Percentiles rank a stretch among this genome's conserved stretches.
Evolutionary conservation across 2,113 vertebrate species (phyloP).

Genomic region (Emydocephalus ijimae): DNA sequence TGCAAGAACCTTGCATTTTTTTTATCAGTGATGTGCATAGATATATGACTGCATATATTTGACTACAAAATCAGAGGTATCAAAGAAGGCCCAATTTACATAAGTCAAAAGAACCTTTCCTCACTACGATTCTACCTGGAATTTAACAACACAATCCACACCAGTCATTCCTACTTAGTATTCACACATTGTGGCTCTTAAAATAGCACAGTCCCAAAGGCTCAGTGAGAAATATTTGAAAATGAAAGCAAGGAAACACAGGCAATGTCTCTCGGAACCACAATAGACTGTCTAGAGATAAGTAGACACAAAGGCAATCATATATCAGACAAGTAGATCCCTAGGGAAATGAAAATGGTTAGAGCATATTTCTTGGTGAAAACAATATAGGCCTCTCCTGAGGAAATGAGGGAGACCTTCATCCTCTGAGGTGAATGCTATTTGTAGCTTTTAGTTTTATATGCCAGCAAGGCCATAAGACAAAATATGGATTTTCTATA

Average conservation of each 20-base stretch:
- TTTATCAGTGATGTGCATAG: not conserved
- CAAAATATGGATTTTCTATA: not conserved
- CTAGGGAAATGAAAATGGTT: not conserved
- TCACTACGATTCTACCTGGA: not conserved
- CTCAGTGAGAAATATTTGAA: conserved; percentile 1
- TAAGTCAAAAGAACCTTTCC: not conserved
- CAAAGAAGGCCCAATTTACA: not conserved
- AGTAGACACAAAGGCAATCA: not conserved
- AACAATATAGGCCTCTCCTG: not conserved
- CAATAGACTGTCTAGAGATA: conserved; percentile 9
- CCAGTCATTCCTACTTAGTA: not conserved
- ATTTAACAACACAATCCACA: not conserved
- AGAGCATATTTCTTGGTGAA: not conserved
- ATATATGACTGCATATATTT: not conserved
- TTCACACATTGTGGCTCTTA: not conserved
- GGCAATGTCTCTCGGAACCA: not conserved
- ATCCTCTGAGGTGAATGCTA: not conserved
- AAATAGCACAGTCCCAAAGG: not conserved
- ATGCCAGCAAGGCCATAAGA: not conserved
- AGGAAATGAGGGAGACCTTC: not conserved
- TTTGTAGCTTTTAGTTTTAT: not conserved
- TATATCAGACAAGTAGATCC: not conserved
- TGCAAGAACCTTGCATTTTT: not conserved
- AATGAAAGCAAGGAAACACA: not conserved
- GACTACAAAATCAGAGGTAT: not conserved